A percentile compares a stretch with the other conserved stretches of the same genome.
phyloP scores from a whole-genome alignment of 2,113 vertebrate genomes.

The Haemorhous mexicanus region DNA sequence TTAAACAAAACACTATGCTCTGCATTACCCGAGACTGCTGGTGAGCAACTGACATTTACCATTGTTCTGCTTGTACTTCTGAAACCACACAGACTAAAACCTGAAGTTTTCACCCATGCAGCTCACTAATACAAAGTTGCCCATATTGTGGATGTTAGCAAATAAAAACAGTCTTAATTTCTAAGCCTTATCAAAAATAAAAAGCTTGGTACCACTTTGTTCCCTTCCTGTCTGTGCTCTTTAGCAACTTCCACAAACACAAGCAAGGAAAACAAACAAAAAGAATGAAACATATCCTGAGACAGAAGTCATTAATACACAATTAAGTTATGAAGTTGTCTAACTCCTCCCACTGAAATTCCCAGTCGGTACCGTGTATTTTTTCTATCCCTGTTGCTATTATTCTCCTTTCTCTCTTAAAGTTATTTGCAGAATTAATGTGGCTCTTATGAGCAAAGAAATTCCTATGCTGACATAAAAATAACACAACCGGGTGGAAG shows the following conservation, averaged over 20 bases:
- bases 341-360: neutral
- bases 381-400: neutral
- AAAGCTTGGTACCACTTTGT: neutral
- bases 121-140: neutral
- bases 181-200: neutral
- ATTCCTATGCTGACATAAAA: neutral
- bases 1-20: neutral
- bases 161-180: neutral
- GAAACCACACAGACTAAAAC: neutral
- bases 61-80: neutral
- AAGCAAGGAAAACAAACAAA: neutral
- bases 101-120: neutral
- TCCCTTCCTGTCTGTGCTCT: neutral
- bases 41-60: neutral
- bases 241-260: neutral
- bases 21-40: neutral
- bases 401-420: neutral
- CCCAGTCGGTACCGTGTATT: rapidly evolving
- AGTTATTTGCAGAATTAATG: neutral
- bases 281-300: neutral
- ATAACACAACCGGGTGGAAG: neutral
- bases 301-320: neutral
- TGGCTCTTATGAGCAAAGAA: neutral
- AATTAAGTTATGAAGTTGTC: neutral
- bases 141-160: neutral